Conservation (phyloP, 2,888 invertebrate species). For the Callosobruchus maculatus region DNA sequence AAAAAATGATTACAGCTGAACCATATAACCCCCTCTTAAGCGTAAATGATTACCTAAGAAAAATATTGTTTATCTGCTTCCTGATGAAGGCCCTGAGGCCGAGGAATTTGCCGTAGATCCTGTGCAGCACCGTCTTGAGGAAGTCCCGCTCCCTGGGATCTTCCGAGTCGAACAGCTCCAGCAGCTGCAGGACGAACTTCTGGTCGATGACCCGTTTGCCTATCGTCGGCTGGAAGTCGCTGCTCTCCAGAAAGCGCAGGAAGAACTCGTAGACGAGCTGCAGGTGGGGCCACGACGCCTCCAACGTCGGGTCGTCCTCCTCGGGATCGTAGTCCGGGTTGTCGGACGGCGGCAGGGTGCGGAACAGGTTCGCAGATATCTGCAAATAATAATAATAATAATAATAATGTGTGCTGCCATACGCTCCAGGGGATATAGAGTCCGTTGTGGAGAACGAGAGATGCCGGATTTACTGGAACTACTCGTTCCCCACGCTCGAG, state of each 20-base stretch:
- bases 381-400: slow-evolving; percentile 23
- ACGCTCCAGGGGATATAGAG: too few species aligned
- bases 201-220: slow-evolving; percentile 83
- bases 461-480: too few species aligned
- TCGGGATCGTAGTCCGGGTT: slow-evolving; percentile 98
- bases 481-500: too few species aligned
- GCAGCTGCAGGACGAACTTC: slow-evolving; percentile 92
- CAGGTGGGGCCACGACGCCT: slow-evolving; percentile 99
- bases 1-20: too few species aligned
- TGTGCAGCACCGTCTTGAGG: slow-evolving; percentile 94
- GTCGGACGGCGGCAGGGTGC: slow-evolving; percentile 97
- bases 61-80: slow-evolving; percentile 97
- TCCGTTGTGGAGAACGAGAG: too few species aligned
- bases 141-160: slow-evolving; percentile 96
- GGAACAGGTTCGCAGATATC: slow-evolving; percentile 88
- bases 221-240: slow-evolving; percentile 96
- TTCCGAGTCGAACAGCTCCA: slow-evolving; percentile 96
- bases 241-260: slow-evolving; percentile 95
- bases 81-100: slow-evolving; percentile 94
- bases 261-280: slow-evolving; percentile 99
- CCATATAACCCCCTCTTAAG: too few species aligned
- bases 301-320: slow-evolving; percentile 98
- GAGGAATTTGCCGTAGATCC: slow-evolving; percentile 97
- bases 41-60: slow-evolving; percentile 71
- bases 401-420: too few species aligned